Percentiles rank a stretch among this genome's conserved stretches.
phyloP scores from a whole-genome alignment of 2,797 vertebrate genomes.

The Antrozous pallidus region DNA sequence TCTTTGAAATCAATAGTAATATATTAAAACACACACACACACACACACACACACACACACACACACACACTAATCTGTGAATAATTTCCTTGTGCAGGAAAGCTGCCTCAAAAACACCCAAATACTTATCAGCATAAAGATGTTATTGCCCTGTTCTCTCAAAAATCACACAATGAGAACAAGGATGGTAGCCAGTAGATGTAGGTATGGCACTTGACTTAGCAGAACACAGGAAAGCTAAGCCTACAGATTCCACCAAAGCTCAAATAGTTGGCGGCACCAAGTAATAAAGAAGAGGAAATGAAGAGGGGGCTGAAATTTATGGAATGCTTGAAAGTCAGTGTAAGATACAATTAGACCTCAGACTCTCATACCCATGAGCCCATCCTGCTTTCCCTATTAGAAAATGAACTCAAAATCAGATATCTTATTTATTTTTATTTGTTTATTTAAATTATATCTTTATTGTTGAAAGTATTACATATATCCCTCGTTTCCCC shows the following conservation, averaged over 20 bases:
- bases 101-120: background rate
- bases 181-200: background rate
- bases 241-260: background rate
- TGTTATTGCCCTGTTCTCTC: background rate
- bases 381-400: background rate
- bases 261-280: background rate
- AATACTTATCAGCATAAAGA: background rate
- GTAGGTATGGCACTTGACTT: background rate
- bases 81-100: background rate
- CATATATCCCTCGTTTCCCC: too few species aligned
- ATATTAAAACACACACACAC: background rate
- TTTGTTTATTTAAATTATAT: too few species aligned
- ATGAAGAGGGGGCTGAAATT: background rate
- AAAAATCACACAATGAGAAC: background rate
- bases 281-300: background rate
- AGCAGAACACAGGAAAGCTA: background rate
- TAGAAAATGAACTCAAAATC: background rate
- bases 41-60: background rate
- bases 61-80: conserved; percentile 1
- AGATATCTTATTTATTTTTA: background rate
- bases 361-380: background rate
- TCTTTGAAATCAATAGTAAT: background rate
- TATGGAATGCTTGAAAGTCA: background rate
- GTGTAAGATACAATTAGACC: background rate
- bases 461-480: too few species aligned